These are phyloP conservation scores for Notamacropus eugenii DNA, from an alignment of 2,797 vertebrate genomes.

Conservation along the genomic window DNA sequence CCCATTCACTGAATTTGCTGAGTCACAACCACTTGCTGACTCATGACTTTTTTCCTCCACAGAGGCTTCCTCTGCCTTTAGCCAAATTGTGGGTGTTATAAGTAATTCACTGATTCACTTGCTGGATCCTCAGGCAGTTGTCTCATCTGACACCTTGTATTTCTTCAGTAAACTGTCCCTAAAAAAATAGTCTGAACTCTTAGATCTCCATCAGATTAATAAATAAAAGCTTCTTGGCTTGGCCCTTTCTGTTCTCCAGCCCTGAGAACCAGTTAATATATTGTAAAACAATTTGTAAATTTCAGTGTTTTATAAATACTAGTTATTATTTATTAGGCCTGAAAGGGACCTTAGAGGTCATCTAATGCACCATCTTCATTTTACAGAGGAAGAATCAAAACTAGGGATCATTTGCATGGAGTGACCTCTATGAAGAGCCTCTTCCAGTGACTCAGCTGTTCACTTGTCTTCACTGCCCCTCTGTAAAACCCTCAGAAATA, in stretches of 20 bases:
- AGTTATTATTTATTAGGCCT: no score
- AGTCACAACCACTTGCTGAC: not conserved
- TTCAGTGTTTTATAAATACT: no score
- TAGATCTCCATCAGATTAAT: not conserved
- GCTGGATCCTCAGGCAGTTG: not conserved
- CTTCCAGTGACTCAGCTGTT: not conserved
- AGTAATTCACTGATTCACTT: constrained; percentile 5
- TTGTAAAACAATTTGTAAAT: no score
- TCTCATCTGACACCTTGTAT: not conserved
- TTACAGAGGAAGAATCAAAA: no score
- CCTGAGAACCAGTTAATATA: not conserved
- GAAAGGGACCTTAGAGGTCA: no score
- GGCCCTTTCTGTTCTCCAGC: not conserved
- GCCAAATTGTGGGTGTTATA: not conserved
- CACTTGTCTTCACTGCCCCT: not conserved
- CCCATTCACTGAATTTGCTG: not conserved
- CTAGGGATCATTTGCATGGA: not conserved
- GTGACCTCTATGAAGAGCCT: not conserved
- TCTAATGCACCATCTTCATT: no score
- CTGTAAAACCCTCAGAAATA: not conserved
- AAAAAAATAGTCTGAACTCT: not conserved
- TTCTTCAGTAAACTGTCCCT: not conserved
- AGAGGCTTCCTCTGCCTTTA: not conserved
- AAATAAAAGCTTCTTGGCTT: not conserved
- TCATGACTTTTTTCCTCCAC: not conserved